A percentile compares a stretch with the other conserved stretches of the same genome.
phyloP scores from a whole-genome alignment of 2,797 vertebrate species.

The Botia almorhae region DNA sequence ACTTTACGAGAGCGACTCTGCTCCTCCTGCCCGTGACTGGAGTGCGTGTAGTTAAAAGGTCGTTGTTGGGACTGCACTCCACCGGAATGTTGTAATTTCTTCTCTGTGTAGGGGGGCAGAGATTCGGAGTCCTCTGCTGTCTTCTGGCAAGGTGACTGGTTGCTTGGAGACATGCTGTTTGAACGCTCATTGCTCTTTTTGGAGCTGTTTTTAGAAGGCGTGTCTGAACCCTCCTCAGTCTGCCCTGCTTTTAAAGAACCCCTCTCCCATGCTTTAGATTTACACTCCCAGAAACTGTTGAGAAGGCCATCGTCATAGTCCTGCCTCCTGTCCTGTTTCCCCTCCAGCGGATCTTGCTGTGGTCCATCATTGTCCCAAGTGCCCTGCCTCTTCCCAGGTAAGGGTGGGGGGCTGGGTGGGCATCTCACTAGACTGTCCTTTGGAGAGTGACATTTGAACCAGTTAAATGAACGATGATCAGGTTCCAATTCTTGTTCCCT shows the following conservation, averaged over 20 bases:
- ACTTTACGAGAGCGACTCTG: conserved; percentile 86
- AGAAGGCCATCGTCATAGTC: conserved; percentile 86
- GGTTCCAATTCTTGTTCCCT: conserved; percentile 65
- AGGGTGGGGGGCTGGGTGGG: conserved; percentile 71
- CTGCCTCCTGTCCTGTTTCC: conserved; percentile 62
- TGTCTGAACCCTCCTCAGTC: conserved; percentile 78
- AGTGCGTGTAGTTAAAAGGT: conserved; percentile 72
- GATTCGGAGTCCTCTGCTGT: conserved; percentile 73
- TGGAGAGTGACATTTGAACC: conserved; percentile 33
- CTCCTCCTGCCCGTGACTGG: conserved; percentile 79
- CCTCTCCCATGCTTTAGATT: conserved; percentile 76
- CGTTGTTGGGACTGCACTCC: conserved; percentile 72
- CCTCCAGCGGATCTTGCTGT: conserved; percentile 69
- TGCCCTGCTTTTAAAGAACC: conserved; percentile 43
- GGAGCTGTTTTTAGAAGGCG: conserved; percentile 83
- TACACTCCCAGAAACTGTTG: conserved; percentile 85
- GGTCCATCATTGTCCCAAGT: conserved; percentile 76
- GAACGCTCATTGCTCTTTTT: conserved; percentile 74
- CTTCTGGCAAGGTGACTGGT: conserved; percentile 73
- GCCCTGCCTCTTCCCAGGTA: conserved; percentile 81
- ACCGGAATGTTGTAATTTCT: conserved; percentile 74
- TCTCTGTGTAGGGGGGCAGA: conserved; percentile 83
- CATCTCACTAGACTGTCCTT: conserved; percentile 22
- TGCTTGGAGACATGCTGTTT: conserved; percentile 76
- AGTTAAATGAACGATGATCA: conserved; percentile 24